Evolutionary conservation across 2,888 invertebrate genomes (phyloP).

Genomic region (Hirudinaria manillensis): DNA sequence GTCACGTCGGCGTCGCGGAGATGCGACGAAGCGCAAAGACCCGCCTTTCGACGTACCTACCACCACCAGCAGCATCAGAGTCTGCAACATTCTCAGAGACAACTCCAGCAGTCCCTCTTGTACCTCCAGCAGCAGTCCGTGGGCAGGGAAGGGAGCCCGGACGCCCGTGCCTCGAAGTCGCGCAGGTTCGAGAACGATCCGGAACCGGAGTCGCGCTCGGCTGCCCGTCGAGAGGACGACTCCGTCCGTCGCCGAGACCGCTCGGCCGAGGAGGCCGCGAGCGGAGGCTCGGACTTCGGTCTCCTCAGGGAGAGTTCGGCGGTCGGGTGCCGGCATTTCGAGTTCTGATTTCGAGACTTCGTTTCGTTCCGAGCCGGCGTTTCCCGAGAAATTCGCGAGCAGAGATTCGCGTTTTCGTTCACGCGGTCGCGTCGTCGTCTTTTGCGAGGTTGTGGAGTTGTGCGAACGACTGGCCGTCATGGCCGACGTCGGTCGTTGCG

Average conservation of each 20-base stretch:
- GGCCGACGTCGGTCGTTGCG: no score
- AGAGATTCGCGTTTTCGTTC: no score
- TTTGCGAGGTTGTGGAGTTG: no score
- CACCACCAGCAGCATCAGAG: no score
- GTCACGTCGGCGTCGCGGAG: no score
- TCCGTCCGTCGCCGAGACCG: background rate
- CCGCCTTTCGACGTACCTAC: background rate
- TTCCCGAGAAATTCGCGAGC: background rate
- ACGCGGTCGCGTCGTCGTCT: no score
- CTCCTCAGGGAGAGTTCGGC: background rate
- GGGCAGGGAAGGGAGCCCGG: background rate
- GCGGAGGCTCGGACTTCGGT: background rate
- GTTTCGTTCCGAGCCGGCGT: background rate
- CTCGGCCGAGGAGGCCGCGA: background rate
- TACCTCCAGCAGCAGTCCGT: background rate
- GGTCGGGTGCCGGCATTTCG: background rate
- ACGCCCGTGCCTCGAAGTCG: background rate
- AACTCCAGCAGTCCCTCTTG: no score
- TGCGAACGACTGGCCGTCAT: no score
- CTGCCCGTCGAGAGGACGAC: background rate
- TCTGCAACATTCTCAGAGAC: no score
- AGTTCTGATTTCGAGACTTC: background rate
- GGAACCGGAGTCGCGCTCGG: background rate
- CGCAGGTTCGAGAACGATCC: background rate
- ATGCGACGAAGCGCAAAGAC: constrained; percentile 3